phyloP scores from a whole-genome alignment of 2,113 vertebrate genomes.

The Pteropus alecto region DNA sequence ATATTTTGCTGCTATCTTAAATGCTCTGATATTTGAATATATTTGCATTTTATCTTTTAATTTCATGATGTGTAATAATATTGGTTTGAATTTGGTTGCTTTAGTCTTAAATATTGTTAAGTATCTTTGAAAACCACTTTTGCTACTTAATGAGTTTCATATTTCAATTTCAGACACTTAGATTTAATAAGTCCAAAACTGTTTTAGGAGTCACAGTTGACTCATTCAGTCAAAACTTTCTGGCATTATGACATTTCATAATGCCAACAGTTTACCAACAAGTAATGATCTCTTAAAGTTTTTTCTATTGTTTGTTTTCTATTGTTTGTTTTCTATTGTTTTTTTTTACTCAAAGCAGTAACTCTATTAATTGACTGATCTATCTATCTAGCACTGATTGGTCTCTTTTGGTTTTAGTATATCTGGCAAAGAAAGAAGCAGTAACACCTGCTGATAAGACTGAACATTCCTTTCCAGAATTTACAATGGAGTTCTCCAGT shows the following conservation, averaged over 20 bases:
- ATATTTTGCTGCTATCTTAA: slow-evolving; percentile 22
- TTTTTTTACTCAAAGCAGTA: not conserved
- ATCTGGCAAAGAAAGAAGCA: slow-evolving; percentile 50
- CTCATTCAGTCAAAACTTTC: not conserved
- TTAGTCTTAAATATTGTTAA: slow-evolving; percentile 32
- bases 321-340: not conserved
- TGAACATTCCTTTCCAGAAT: not conserved
- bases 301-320: not conserved
- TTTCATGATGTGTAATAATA: not conserved
- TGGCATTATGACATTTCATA: not conserved
- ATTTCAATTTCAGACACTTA: slow-evolving; percentile 34
- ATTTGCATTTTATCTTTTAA: slow-evolving; percentile 41
- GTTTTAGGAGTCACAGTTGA: slow-evolving; percentile 15
- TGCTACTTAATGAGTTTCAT: not conserved
- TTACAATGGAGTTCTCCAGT: not conserved
- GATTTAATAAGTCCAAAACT: not conserved
- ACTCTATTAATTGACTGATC: too few relatives aligned
- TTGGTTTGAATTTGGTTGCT: slow-evolving; percentile 36
- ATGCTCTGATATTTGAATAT: not conserved
- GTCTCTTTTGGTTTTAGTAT: not conserved
- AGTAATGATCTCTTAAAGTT: not conserved
- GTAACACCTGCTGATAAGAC: slow-evolving; percentile 80
- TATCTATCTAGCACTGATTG: not conserved
- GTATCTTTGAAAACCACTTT: not conserved
- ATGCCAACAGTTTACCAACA: not conserved